Evolutionary conservation across 2,797 vertebrate species (phyloP), one percentile per base, ranked within the genome.

Genomic region (Sebastes diploproa): DNA sequence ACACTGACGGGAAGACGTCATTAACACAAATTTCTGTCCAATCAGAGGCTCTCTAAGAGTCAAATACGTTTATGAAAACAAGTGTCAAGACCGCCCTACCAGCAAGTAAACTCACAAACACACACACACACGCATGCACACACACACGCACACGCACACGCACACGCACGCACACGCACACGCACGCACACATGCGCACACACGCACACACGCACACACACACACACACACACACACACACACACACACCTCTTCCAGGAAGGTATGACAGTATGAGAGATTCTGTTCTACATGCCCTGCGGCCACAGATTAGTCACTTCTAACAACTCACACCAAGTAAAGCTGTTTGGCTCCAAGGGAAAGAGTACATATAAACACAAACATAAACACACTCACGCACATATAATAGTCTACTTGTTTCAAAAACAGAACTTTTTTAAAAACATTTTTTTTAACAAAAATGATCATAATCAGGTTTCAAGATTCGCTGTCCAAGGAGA

Each of bases 1-100:
- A 65, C 69, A 56, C 22, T 38, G 54, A 70, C 60, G 20, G 77
- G 80, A 82, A 80, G 73, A 76, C 7, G 32, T 69, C 75, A 76
- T 83, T 81, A 80, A 18, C 59, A 8, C 52, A n/a, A 2, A n/a
- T 12, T 18, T 59, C 68, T 72, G 77, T 22, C 76, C 82, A 80
- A 59, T 77, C 79, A 77, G 46, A 58, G 30, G 32, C 27, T 36
- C n/a, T 30, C 25, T 30, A 10, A 27, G 32, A 63, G 52, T 32
- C 58, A 42, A 18, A 66, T 6, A 11, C 5, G 22, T 64, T 52
- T 18, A 64, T 67, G 8, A 50, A 84, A 77, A 54, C 29, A 64
- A 34, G 46, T 34, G 60, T 14, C 22, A 25, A 56, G 23, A 25
- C 55, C 12, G 55, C 11, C 55, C 50, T 20, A 52, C 50, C 20